Evolutionary conservation across 2,888 invertebrate species (phyloP).

Genomic region (Zaprionus bogoriensis): DNA sequence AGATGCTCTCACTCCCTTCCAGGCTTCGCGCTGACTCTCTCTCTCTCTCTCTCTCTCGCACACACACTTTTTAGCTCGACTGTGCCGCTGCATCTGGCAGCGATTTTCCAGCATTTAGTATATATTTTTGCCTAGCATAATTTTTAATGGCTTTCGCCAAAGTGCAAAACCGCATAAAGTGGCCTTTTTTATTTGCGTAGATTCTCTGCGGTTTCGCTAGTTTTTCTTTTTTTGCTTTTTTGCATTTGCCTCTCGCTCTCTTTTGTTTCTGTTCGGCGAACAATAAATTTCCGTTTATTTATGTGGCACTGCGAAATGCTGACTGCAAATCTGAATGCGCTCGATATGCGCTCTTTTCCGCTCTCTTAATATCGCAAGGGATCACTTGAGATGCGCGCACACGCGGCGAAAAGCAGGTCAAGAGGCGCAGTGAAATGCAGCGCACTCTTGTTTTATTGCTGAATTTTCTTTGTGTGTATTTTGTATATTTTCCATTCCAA

Average conservation of each 20-base stretch:
- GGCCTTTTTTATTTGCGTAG: conserved; percentile 40
- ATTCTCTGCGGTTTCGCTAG: conserved; percentile 16
- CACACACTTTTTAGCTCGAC: conserved; percentile 26
- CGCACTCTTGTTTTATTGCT: too few relatives aligned
- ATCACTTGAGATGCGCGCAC: conserved; percentile 17
- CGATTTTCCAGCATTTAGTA: conserved; percentile 21
- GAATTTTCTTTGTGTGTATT: too few relatives aligned
- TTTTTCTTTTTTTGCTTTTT: conserved; percentile 7
- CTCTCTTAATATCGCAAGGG: conserved; percentile 13
- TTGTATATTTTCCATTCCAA: too few relatives aligned
- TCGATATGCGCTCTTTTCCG: conserved; percentile 1
- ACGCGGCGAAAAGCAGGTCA: too few relatives aligned
- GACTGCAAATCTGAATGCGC: conserved; percentile 32
- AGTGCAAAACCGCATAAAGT: conserved; percentile 70
- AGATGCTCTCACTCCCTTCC: background rate
- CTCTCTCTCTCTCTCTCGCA: background rate
- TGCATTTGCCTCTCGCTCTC: conserved; percentile 1
- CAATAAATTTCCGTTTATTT: conserved; percentile 64
- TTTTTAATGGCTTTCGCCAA: conserved; percentile 65
- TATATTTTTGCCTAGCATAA: conserved; percentile 56
- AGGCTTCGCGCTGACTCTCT: background rate
- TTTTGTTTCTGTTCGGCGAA: conserved; percentile 11
- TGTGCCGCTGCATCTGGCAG: conserved; percentile 39
- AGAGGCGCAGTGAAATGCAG: too few relatives aligned
- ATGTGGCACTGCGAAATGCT: conserved; percentile 60